Evolutionary conservation across 2,888 invertebrate species (phyloP).

Genomic region (Sabatieria punctata): DNA sequence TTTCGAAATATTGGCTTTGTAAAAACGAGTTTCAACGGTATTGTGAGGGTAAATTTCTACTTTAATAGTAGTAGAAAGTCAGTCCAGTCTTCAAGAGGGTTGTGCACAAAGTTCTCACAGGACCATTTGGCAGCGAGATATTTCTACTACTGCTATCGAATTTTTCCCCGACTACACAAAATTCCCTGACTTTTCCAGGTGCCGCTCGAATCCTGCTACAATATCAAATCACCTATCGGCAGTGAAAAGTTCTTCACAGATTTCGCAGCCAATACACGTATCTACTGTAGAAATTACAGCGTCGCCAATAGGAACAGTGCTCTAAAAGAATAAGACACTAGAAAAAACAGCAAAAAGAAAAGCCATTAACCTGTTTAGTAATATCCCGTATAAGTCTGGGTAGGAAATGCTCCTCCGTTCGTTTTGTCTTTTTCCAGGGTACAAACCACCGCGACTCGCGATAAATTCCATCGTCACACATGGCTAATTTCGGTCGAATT

Average conservation of each 20-base stretch:
- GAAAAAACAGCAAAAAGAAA: neutral
- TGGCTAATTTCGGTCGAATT: conserved; percentile 76
- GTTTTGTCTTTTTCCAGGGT: conserved; percentile 53
- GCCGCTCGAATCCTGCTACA: too few relatives aligned
- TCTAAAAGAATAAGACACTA: conserved; percentile 28
- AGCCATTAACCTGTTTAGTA: conserved; percentile 48
- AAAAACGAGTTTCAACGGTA: too few relatives aligned
- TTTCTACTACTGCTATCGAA: too few relatives aligned
- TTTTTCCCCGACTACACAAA: too few relatives aligned
- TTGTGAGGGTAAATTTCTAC: too few relatives aligned
- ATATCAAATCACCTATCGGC: conserved; percentile 40
- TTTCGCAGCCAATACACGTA: conserved; percentile 85
- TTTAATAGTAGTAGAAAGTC: too few relatives aligned
- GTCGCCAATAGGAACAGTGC: conserved; percentile 78
- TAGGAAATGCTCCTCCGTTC: conserved; percentile 64
- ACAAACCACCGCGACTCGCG: conserved; percentile 88
- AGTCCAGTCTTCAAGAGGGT: too few relatives aligned
- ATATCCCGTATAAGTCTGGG: conserved; percentile 66
- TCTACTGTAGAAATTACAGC: conserved; percentile 77
- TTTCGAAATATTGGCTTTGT: too few relatives aligned
- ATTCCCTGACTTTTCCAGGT: too few relatives aligned
- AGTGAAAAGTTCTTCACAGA: conserved; percentile 95
- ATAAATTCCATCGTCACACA: conserved; percentile 87
- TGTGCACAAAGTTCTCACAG: too few relatives aligned
- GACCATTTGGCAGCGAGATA: too few relatives aligned